Evolutionary conservation across 2,888 invertebrate genomes (phyloP), one percentile per base, ranked within the genome.

Genomic region (Ichneumoninae sp.): DNA sequence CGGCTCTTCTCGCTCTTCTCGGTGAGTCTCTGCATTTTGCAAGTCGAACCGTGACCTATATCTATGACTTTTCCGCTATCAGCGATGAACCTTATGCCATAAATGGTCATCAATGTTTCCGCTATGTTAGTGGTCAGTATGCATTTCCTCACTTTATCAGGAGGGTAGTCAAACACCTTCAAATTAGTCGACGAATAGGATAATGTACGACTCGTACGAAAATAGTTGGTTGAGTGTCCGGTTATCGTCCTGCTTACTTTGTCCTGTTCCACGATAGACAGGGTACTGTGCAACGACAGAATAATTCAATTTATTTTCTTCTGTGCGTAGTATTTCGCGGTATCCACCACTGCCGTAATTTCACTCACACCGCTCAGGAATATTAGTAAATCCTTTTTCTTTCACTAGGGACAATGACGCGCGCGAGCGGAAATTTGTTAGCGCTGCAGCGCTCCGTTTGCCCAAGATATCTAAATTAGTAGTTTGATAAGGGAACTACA

Each of bases 81-180:
- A 0, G 98, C 96, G 0, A 99, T 99, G 94, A 99, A 99, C 90
- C 99, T 95, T 76, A 99, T 97, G 0, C 99, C 99, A 93, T 99
- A 99, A 76, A 99, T 99, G 0, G 99, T 99, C 3, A 99, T 97
- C 0, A 99, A 99, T 0, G 99, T 99, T 95, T 99, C 99, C 0
- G 99, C 99, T 81, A 99, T 99, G 92, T 99, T 99, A 0, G 99
- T 99, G 0, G 99, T 98, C 0, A 99, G 96, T 83, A 99, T 98
- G 93, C 99, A 99, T 93, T 99, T 99, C 76, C 99, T 95, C 2
- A 98, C 96, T 4, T 98, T 98, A 78, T 98, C 98, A 0, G 99
- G 99, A 0, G 99, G 96, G 91, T 98, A 98, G 92, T 99, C 98
- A 92, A 99, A 99, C 6, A 97, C 97, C 96, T 96, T 86, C 10